Evolutionary conservation across 2,797 vertebrate species (phyloP).

Genomic region (Gobionotothen gibberifrons): DNA sequence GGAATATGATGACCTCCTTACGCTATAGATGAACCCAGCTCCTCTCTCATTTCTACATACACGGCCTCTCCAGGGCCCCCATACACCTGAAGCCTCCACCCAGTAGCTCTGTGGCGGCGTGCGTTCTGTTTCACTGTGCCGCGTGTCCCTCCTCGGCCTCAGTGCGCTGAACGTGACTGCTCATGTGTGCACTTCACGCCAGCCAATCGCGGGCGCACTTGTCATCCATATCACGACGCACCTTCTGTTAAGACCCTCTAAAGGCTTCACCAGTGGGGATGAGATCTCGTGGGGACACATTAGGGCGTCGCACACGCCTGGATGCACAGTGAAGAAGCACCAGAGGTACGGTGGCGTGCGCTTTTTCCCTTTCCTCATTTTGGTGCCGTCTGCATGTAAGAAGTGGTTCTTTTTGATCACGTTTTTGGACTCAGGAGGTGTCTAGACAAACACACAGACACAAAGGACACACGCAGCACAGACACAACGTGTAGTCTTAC

Average conservation of each 20-base stretch:
- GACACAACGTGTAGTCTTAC: constrained; percentile 78
- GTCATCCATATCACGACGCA: constrained; percentile 72
- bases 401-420: constrained; percentile 39
- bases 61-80: constrained; percentile 65
- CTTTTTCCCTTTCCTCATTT: constrained; percentile 45
- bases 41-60: constrained; percentile 64
- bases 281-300: constrained; percentile 67
- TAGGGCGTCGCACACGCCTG: constrained; percentile 67
- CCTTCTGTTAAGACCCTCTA: constrained; percentile 72
- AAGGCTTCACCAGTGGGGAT: constrained; percentile 63
- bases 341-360: constrained; percentile 57
- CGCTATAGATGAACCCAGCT: constrained; percentile 83
- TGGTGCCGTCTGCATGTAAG: constrained; percentile 52
- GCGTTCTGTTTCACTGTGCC: constrained; percentile 50
- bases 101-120: constrained; percentile 53
- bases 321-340: constrained; percentile 65
- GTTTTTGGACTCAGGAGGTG: constrained; percentile 9
- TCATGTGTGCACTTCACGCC: constrained; percentile 52
- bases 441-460: constrained; percentile 31
- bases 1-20: constrained; percentile 84
- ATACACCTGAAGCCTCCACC: constrained; percentile 66
- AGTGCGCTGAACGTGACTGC: constrained; percentile 53
- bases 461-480: not conserved
- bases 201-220: constrained; percentile 56
- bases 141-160: constrained; percentile 49